These are phyloP conservation scores for Reticulitermes speratus DNA, from an alignment of 1,140 invertebrate species.

Conservation along the genomic window DNA sequence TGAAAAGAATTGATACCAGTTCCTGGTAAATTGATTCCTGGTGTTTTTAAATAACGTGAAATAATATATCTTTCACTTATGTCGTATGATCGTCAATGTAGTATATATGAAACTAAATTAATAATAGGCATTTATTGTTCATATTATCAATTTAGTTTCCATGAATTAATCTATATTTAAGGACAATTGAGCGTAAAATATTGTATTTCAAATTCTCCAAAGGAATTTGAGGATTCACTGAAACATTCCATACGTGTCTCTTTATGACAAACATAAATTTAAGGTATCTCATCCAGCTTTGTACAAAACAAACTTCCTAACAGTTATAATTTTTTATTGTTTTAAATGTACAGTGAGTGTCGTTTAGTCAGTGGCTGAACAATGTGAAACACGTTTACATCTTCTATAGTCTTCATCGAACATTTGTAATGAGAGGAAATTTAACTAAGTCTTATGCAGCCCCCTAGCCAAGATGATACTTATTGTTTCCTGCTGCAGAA, in stretches of 20 bases:
- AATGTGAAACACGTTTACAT: neutral
- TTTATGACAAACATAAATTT: neutral
- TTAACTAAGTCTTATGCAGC: neutral
- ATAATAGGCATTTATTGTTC: neutral
- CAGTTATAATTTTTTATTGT: conserved; percentile 9
- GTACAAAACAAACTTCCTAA: conserved; percentile 13
- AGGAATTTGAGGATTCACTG: neutral
- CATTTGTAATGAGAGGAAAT: conserved; percentile 1
- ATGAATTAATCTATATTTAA: neutral
- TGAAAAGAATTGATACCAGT: too few species aligned
- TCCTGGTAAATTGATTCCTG: too few species aligned
- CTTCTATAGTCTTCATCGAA: neutral
- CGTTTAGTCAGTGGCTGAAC: conserved; percentile 1
- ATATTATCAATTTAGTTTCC: neutral
- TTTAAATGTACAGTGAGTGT: conserved; percentile 19
- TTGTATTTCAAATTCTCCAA: neutral
- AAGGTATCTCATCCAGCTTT: conserved; percentile 6
- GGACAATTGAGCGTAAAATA: neutral
- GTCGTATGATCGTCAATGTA: neutral
- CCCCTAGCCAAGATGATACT: neutral
- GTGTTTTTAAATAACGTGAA: neutral
- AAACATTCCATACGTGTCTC: neutral
- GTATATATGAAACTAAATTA: neutral
- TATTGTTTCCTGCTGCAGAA: conserved; percentile 14
- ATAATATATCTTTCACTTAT: neutral